Percentiles rank a stretch among this genome's conserved stretches.
These are phyloP conservation scores for Nomada flava DNA, from an alignment of 2,888 invertebrate species.

Conservation along the genomic window DNA sequence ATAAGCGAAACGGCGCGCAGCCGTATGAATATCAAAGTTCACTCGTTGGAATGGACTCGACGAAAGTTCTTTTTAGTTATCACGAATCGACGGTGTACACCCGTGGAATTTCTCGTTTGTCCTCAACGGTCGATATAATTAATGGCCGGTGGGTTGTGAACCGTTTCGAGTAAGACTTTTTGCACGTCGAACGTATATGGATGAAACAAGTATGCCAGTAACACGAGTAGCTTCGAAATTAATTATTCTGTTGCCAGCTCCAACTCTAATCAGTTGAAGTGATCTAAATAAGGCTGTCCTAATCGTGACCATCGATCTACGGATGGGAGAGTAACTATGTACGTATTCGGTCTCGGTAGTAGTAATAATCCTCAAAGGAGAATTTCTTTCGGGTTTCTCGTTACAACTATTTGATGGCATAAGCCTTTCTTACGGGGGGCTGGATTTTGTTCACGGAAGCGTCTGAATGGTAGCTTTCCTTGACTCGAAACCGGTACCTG, in stretches of 20 bases:
- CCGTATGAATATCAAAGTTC: constrained; percentile 30
- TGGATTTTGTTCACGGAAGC: no score
- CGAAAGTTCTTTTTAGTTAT: constrained; percentile 8
- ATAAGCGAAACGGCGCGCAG: not conserved
- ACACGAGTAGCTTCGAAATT: constrained; percentile 1
- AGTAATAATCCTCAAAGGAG: not conserved
- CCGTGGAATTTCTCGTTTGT: not conserved
- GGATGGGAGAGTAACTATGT: not conserved
- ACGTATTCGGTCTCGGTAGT: not conserved
- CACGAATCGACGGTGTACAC: constrained; percentile 5
- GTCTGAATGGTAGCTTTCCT: not conserved
- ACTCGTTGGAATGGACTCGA: not conserved
- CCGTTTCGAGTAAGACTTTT: no score
- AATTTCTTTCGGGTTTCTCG: not conserved
- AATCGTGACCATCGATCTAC: constrained; percentile 4
- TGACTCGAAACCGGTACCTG: no score
- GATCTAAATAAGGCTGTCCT: not conserved
- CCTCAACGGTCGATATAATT: not conserved
- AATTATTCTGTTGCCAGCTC: not conserved
- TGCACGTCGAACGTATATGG: no score
- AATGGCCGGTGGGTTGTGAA: not conserved
- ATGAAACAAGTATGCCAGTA: not conserved
- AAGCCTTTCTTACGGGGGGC: no score
- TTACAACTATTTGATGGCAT: no score
- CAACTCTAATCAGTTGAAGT: not conserved